phyloP scores from a whole-genome alignment of 2,888 invertebrate species.

The Teleiodes luculella region DNA sequence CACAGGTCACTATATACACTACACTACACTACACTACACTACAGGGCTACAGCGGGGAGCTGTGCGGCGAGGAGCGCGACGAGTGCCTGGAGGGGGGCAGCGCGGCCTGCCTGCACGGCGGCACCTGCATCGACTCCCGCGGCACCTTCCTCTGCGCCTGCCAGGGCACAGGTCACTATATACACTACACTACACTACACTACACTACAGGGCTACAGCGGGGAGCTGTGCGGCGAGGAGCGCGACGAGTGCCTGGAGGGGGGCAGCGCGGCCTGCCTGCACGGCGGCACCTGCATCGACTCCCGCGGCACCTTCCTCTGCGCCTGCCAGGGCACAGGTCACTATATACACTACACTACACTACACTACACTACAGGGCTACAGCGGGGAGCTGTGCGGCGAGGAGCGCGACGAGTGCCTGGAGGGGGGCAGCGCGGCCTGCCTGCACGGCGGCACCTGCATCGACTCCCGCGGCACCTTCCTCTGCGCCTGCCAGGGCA shows the following conservation, averaged over 20 bases:
- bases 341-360: constrained; percentile 23
- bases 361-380: too few relatives aligned
- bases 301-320: constrained; percentile 82
- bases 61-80: constrained; percentile 87
- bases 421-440: constrained; percentile 76
- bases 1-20: constrained; percentile 71
- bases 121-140: constrained; percentile 83
- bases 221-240: constrained; percentile 86
- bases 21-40: too few relatives aligned
- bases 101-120: constrained; percentile 84
- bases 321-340: constrained; percentile 84
- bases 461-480: constrained; percentile 81
- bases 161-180: constrained; percentile 76
- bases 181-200: too few relatives aligned
- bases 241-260: constrained; percentile 85
- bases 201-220: constrained; percentile 85
- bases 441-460: constrained; percentile 86
- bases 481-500: constrained; percentile 84
- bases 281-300: constrained; percentile 85
- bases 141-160: constrained; percentile 86
- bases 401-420: constrained; percentile 89
- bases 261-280: constrained; percentile 81
- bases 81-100: constrained; percentile 81
- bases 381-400: constrained; percentile 84
- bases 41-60: constrained; percentile 85